Percentiles rank a stretch among this genome's conserved stretches.
These are phyloP conservation scores for Erinaceus europaeus DNA, from an alignment of 2,113 vertebrate genomes.

Conservation along the genomic window DNA sequence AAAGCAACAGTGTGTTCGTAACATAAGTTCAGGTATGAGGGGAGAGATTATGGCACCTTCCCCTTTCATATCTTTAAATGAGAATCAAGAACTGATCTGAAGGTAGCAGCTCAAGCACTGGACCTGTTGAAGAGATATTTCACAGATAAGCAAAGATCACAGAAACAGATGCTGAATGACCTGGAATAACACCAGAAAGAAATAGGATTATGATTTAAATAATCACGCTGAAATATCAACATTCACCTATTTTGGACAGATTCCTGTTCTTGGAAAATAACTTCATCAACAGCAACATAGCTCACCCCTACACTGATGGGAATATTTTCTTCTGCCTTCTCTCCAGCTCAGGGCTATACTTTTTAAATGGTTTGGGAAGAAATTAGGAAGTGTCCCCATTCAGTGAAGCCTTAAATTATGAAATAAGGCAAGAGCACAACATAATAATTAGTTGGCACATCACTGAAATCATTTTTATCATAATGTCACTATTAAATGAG, in stretches of 20 bases:
- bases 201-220: constrained; percentile 15
- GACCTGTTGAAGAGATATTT: background rate
- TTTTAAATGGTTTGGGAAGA: background rate
- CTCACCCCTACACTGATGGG: background rate
- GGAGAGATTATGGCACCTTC: background rate
- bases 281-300: constrained; percentile 1
- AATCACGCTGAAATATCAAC: background rate
- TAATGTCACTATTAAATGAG: background rate
- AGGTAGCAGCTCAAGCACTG: background rate
- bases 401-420: background rate
- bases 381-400: background rate
- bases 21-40: background rate
- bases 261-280: background rate
- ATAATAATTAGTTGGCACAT: constrained; percentile 19
- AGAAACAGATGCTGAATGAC: constrained; percentile 21
- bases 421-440: constrained; percentile 7
- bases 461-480: constrained; percentile 4
- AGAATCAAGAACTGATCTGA: background rate
- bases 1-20: background rate
- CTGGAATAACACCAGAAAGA: background rate
- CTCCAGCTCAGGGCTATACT: background rate
- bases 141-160: constrained; percentile 14
- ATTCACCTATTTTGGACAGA: background rate
- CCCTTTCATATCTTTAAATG: background rate
- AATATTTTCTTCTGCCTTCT: constrained; percentile 26